A percentile compares a stretch with the other conserved stretches of the same genome.
phyloP scores from a whole-genome alignment of 2,797 vertebrate species.

The Anabas testudineus region DNA sequence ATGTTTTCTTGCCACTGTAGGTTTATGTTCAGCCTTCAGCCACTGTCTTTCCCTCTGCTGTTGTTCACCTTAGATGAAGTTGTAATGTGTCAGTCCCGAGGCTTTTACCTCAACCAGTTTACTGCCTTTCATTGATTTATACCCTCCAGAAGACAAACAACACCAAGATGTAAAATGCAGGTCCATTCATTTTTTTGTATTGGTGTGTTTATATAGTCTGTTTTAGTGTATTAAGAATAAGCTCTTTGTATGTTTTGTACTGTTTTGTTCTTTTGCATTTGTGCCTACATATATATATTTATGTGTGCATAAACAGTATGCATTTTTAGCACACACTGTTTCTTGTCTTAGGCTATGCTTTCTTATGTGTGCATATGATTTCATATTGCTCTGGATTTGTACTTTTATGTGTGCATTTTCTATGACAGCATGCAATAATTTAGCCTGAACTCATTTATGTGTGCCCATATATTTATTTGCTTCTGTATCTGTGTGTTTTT shows the following conservation, averaged over 20 bases:
- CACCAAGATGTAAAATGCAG: constrained; percentile 7
- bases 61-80: constrained; percentile 56
- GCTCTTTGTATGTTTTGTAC: background rate
- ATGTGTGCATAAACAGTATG: constrained; percentile 1
- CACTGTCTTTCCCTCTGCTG: constrained; percentile 34
- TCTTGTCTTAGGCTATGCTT: constrained; percentile 9
- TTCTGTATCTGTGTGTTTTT: constrained; percentile 8
- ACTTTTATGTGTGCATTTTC: constrained; percentile 19
- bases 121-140: constrained; percentile 56
- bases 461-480: constrained; percentile 3
- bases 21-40: constrained; percentile 63
- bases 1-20: too few species aligned
- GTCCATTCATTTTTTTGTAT: background rate
- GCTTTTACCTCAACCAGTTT: constrained; percentile 60
- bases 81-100: constrained; percentile 58
- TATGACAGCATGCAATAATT: constrained; percentile 22
- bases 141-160: constrained; percentile 26
- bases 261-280: background rate
- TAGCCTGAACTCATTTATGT: constrained; percentile 12
- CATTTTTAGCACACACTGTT: background rate
- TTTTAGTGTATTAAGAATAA: background rate
- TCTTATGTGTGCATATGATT: background rate
- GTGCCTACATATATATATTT: constrained; percentile 3
- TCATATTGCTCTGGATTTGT: background rate
- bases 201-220: too few species aligned